phyloP scores from a whole-genome alignment of 2,113 vertebrate species.

The Zootoca vivipara region DNA sequence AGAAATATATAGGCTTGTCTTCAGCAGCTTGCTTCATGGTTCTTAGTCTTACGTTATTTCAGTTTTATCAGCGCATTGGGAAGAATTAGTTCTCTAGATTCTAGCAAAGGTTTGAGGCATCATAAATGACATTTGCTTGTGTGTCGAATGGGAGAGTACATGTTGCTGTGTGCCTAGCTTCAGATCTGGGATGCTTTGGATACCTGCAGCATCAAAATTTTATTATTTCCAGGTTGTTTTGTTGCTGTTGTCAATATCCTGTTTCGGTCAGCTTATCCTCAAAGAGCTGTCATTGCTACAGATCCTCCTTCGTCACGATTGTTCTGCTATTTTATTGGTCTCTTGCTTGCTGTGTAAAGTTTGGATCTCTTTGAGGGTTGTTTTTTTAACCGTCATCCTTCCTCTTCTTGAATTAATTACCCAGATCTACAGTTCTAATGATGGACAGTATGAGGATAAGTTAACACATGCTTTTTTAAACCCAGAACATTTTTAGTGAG shows the following conservation, averaged over 20 bases:
- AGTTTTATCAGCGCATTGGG: neutral
- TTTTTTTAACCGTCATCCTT: neutral
- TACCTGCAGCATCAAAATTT: neutral
- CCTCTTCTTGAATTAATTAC: neutral
- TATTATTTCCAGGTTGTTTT: too few relatives aligned
- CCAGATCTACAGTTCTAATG: neutral
- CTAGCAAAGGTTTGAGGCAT: neutral
- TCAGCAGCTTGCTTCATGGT: neutral
- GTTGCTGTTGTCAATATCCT: neutral
- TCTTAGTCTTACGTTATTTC: neutral
- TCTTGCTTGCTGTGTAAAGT: neutral
- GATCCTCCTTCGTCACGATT: neutral
- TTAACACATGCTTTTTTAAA: neutral
- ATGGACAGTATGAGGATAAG: neutral
- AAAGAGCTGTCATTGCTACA: neutral
- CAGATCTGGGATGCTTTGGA: neutral
- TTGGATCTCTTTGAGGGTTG: neutral
- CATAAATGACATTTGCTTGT: neutral
- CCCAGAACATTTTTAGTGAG: neutral
- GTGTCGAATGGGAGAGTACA: neutral
- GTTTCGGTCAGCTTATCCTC: neutral
- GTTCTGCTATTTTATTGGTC: neutral
- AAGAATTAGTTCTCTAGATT: neutral
- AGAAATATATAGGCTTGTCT: too few relatives aligned
- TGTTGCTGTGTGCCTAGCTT: neutral